Conservation (phyloP, 1,140 invertebrate genomes). For the Orussus abietinus region DNA sequence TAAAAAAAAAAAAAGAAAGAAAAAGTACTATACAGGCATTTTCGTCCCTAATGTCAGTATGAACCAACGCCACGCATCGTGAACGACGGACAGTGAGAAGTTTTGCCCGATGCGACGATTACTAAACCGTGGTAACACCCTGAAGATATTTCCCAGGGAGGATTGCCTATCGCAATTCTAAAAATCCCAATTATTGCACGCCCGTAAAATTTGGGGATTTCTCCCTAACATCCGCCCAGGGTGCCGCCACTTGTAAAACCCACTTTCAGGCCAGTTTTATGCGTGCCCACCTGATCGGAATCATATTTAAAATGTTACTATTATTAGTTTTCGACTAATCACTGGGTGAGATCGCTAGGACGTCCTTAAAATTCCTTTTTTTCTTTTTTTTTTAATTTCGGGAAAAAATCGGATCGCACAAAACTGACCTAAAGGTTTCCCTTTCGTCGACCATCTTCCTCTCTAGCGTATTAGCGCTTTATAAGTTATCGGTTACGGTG, state of each 20-base stretch:
- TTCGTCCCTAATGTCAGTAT: slow-evolving; percentile 45
- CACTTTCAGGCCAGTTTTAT: too few relatives aligned
- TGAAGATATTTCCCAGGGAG: slow-evolving; percentile 18
- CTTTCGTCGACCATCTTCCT: not conserved
- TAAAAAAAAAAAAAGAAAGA: slow-evolving; percentile 15
- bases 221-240: too few relatives aligned
- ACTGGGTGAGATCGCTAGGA: too few relatives aligned
- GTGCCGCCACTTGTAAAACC: too few relatives aligned
- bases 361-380: too few relatives aligned
- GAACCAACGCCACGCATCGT: slow-evolving; percentile 44
- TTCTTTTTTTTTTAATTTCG: too few relatives aligned
- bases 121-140: not conserved
- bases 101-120: too few relatives aligned
- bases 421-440: not conserved
- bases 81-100: too few relatives aligned
- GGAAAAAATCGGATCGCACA: too few relatives aligned
- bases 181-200: too few relatives aligned
- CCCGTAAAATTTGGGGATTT: too few relatives aligned
- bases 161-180: slow-evolving; percentile 2
- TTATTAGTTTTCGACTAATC: not conserved
- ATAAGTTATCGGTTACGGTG: slow-evolving; percentile 26
- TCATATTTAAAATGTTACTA: not conserved
- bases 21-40: slow-evolving; percentile 32
- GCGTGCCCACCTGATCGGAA: too few relatives aligned
- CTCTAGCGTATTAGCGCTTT: slow-evolving; percentile 15